Conservation (phyloP, 2,113 vertebrate species). For the Petaurus breviceps region DNA sequence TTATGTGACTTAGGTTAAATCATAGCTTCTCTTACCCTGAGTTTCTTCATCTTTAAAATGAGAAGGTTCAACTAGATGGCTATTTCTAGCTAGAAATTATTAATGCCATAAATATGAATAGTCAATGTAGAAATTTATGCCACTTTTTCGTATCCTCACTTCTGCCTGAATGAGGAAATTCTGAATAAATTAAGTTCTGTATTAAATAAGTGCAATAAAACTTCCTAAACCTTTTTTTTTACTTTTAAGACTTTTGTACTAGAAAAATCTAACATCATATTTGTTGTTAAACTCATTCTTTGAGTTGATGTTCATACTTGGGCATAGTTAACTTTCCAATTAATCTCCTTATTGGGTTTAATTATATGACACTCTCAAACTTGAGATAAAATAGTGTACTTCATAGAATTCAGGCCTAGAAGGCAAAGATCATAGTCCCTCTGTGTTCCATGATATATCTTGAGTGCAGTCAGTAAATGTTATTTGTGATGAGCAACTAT, state of each 20-base stretch:
- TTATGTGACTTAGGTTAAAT: not conserved
- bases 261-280: not conserved
- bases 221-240: not conserved
- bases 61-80: not conserved
- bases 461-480: not conserved
- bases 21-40: not conserved
- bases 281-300: not conserved
- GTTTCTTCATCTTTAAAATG: not conserved
- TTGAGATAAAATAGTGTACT: not conserved
- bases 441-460: not conserved
- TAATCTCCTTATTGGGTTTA: not conserved
- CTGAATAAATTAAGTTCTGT: not conserved
- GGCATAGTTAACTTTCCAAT: not conserved
- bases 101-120: not conserved
- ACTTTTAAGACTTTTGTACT: not conserved
- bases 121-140: not conserved
- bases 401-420: not conserved
- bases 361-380: not conserved
- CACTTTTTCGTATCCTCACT: not conserved
- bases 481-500: not conserved
- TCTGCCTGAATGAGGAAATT: not conserved
- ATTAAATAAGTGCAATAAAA: not conserved
- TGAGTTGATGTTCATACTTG: not conserved
- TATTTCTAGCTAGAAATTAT: not conserved
- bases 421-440: not conserved